phyloP scores from a whole-genome alignment of 2,888 invertebrate species.

The Ennomos fuscantarius region DNA sequence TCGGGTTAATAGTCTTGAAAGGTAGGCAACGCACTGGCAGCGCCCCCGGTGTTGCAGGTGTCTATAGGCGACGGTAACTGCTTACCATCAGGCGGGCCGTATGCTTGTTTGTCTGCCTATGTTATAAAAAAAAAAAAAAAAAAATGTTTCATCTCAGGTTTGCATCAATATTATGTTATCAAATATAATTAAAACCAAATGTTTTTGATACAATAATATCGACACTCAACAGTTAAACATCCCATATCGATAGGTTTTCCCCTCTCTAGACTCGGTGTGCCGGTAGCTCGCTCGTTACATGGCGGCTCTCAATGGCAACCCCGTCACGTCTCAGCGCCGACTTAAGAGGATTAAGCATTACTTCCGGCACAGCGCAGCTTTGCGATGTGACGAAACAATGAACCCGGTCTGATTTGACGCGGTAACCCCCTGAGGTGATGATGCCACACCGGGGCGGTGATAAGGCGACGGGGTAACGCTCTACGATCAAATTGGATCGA shows the following conservation, averaged over 20 bases:
- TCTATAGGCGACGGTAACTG: no score
- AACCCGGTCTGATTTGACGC: conserved; percentile 22
- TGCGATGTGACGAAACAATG: conserved; percentile 41
- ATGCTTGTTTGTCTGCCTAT: no score
- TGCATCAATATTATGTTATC: neutral
- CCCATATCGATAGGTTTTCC: conserved; percentile 32
- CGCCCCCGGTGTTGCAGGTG: no score
- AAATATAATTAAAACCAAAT: neutral
- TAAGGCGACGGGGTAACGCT: conserved; percentile 3
- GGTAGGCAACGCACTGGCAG: no score
- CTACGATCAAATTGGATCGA: neutral
- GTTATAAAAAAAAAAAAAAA: no score
- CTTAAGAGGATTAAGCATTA: conserved; percentile 51
- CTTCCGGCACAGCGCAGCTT: conserved; percentile 40
- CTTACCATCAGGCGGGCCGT: no score
- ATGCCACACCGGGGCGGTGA: neutral
- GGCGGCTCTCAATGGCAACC: conserved; percentile 44
- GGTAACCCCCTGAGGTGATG: conserved; percentile 8
- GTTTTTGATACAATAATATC: no score
- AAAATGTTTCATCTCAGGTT: neutral
- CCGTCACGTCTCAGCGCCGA: conserved; percentile 46
- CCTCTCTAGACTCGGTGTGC: conserved; percentile 1
- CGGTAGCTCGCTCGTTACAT: conserved; percentile 44
- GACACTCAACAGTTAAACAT: conserved; percentile 8
- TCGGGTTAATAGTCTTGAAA: no score